Percentiles rank a stretch among this genome's conserved stretches.
These are phyloP conservation scores for Coracias cyanogaster DNA, from an alignment of 2,797 vertebrate species.

Conservation along the genomic window DNA sequence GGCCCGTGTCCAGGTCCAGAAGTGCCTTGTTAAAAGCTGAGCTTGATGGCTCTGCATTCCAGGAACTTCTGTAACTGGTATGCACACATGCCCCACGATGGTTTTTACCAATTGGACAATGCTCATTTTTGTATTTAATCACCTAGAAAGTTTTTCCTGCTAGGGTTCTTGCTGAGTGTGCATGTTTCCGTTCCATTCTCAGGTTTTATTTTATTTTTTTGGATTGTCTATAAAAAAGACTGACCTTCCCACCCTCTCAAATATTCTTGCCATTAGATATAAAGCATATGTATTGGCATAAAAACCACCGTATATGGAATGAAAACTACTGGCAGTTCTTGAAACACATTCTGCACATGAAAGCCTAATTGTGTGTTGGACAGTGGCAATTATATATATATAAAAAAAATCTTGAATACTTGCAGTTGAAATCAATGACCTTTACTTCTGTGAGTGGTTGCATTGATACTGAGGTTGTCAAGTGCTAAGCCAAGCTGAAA, in stretches of 20 bases:
- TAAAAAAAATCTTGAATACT: not conserved
- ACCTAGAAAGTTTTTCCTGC: slow-evolving; percentile 10
- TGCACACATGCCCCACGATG: not conserved
- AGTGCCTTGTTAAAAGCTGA: slow-evolving; percentile 48
- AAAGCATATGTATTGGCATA: slow-evolving; percentile 59
- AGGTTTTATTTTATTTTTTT: slow-evolving; percentile 31
- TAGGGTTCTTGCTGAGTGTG: not conserved
- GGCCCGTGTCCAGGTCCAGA: slow-evolving; percentile 38
- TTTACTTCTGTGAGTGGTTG: slow-evolving; percentile 37
- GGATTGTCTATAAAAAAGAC: slow-evolving; percentile 31
- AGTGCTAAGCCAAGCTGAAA: slow-evolving; percentile 56
- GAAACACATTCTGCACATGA: slow-evolving; percentile 31
- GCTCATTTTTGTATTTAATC: slow-evolving; percentile 34
- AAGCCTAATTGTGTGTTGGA: slow-evolving; percentile 44
- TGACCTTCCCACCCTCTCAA: slow-evolving; percentile 23
- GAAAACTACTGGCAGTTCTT: slow-evolving; percentile 61
- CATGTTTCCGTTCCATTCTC: not conserved
- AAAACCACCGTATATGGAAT: not conserved
- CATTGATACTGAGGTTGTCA: slow-evolving; percentile 9
- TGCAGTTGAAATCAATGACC: slow-evolving; percentile 9
- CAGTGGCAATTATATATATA: not conserved
- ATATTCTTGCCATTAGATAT: slow-evolving; percentile 15
- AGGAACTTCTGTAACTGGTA: not conserved
- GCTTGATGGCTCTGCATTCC: slow-evolving; percentile 20
- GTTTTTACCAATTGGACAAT: not conserved